These are phyloP conservation scores for Pterobdella sp. DNA, from an alignment of 2,888 invertebrate genomes.

Conservation along the genomic window DNA sequence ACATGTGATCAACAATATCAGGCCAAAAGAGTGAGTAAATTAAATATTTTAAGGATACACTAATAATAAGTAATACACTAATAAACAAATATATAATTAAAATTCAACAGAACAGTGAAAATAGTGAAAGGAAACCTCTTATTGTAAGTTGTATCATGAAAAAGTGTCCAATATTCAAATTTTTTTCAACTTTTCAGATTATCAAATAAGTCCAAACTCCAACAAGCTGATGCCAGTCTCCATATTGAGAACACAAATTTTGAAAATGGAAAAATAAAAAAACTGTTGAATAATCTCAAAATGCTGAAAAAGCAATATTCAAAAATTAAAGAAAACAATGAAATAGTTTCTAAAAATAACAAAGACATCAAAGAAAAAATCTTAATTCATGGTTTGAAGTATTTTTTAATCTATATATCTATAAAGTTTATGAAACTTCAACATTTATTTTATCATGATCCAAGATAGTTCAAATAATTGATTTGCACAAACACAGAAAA, in stretches of 20 bases:
- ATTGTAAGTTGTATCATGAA: conserved; percentile 42
- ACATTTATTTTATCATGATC: no score
- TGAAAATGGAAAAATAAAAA: conserved; percentile 10
- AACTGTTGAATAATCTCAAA: conserved; percentile 4
- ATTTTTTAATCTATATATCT: not conserved
- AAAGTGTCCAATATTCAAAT: not conserved
- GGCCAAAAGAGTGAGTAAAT: conserved; percentile 40
- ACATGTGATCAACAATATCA: conserved; percentile 38
- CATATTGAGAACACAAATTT: not conserved
- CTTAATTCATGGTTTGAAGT: not conserved
- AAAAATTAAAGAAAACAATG: not conserved
- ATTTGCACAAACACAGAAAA: no score
- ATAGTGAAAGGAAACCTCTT: conserved; percentile 43
- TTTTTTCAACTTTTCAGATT: conserved; percentile 7
- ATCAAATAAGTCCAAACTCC: not conserved
- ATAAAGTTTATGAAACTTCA: no score
- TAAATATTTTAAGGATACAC: not conserved
- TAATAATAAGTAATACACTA: not conserved
- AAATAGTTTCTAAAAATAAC: not conserved
- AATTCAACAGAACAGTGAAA: conserved; percentile 43
- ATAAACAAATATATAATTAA: conserved; percentile 1
- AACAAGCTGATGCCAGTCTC: not conserved
- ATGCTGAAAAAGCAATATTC: not conserved
- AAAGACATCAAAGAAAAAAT: not conserved
- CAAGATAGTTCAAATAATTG: no score